Evolutionary conservation across 2,888 invertebrate genomes (phyloP).

Genomic region (Tenodera sinensis): DNA sequence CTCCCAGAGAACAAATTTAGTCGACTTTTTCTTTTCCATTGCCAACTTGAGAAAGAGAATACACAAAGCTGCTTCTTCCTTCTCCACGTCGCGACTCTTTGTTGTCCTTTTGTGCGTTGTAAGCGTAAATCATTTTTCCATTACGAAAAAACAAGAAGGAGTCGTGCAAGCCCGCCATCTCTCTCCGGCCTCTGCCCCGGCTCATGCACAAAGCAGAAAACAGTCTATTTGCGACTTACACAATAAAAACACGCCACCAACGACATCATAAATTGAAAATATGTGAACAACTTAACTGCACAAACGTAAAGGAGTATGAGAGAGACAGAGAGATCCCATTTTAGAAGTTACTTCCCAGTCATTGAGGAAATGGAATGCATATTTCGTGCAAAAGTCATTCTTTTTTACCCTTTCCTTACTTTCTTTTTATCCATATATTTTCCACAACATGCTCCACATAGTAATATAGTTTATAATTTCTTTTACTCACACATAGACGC

Average conservation of each 20-base stretch:
- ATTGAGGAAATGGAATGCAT: no score
- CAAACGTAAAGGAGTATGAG: no score
- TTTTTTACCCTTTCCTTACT: no score
- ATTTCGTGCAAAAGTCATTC: no score
- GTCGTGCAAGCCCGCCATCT: neutral
- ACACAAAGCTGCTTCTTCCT: neutral
- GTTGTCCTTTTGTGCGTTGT: neutral
- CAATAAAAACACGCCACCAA: neutral
- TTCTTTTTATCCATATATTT: no score
- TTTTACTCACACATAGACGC: no score
- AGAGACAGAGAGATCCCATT: no score
- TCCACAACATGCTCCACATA: no score
- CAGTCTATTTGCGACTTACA: neutral
- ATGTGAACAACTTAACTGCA: neutral
- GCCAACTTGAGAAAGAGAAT: neutral
- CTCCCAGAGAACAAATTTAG: neutral
- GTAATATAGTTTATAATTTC: no score
- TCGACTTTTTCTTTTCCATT: neutral
- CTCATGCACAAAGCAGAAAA: neutral
- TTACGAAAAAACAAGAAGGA: slow-evolving; percentile 4
- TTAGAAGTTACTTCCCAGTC: no score
- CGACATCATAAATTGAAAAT: no score
- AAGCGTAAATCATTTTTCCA: slow-evolving; percentile 16
- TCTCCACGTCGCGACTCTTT: neutral
- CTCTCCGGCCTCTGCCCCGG: neutral